A percentile compares a stretch with the other conserved stretches of the same genome.
Conservation (phyloP, 2,888 invertebrate genomes). For the Deroplatys truncata region DNA sequence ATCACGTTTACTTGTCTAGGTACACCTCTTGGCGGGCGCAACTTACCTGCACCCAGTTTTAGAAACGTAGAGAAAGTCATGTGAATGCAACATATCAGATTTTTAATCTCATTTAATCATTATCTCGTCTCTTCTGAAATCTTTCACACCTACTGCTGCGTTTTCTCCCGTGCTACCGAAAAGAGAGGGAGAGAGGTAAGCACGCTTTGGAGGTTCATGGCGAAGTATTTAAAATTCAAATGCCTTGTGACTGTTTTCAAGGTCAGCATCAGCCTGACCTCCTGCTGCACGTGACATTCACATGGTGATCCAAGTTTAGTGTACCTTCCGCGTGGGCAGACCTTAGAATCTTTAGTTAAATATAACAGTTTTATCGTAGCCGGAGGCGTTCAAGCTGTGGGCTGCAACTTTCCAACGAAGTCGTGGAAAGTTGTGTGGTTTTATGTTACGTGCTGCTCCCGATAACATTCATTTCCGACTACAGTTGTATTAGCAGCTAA, state of each 20-base stretch:
- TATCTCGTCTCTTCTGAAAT: too few relatives aligned
- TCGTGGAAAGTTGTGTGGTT: not conserved
- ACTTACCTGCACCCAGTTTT: too few relatives aligned
- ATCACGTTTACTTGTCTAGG: too few relatives aligned
- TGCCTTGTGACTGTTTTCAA: not conserved
- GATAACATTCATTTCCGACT: not conserved
- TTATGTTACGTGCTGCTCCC: not conserved
- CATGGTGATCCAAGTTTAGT: not conserved
- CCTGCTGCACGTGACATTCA: not conserved
- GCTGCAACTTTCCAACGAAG: not conserved
- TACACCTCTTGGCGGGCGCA: too few relatives aligned
- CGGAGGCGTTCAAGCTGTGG: not conserved
- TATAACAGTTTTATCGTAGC: not conserved
- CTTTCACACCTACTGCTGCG: too few relatives aligned
- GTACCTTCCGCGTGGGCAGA: not conserved
- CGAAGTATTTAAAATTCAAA: not conserved
- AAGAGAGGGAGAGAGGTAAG: not conserved
- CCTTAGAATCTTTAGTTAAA: not conserved
- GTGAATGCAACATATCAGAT: too few relatives aligned
- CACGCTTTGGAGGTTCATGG: too few relatives aligned
- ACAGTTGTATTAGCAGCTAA: not conserved
- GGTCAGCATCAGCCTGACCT: not conserved
- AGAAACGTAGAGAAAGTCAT: too few relatives aligned
- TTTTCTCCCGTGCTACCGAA: too few relatives aligned
- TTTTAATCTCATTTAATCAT: too few relatives aligned